Conservation (phyloP, 2,113 vertebrate genomes). For the Leucoraja erinaceus region DNA sequence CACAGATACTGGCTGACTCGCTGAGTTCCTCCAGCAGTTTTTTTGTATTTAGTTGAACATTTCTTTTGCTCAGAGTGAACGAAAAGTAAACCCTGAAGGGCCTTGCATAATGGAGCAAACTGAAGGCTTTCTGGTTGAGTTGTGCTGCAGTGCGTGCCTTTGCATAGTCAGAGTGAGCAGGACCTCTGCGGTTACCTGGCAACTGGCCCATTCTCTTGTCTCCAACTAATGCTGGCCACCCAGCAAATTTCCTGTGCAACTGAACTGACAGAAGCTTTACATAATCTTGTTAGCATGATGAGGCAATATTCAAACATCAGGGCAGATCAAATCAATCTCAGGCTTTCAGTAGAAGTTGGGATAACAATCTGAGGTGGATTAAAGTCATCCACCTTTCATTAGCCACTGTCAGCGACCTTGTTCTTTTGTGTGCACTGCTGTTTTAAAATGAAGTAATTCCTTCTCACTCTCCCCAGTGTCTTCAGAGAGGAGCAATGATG, state of each 20-base stretch:
- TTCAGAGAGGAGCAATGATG: neutral
- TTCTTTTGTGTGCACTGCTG: neutral
- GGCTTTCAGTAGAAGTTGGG: constrained; percentile 51
- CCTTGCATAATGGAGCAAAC: constrained; percentile 12
- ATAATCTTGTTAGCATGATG: constrained; percentile 79
- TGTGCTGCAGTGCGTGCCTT: constrained; percentile 38
- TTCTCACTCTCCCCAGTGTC: fast-evolving
- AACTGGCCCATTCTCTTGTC: constrained; percentile 61
- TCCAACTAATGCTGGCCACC: constrained; percentile 66
- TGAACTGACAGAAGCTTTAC: constrained; percentile 68
- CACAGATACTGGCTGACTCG: too few species aligned
- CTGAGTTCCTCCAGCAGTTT: too few species aligned
- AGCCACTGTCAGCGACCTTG: constrained; percentile 3
- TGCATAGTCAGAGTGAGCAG: constrained; percentile 54
- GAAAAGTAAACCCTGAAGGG: neutral
- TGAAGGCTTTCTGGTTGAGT: neutral
- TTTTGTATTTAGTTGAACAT: neutral
- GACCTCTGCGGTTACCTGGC: constrained; percentile 69
- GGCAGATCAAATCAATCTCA: constrained; percentile 77
- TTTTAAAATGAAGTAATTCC: neutral
- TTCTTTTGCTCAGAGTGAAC: neutral
- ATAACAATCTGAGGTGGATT: constrained; percentile 61
- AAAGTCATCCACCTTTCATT: constrained; percentile 56
- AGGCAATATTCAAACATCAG: constrained; percentile 79
- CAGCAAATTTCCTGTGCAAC: constrained; percentile 67